phyloP scores from a whole-genome alignment of 2,797 vertebrate genomes.

The Megalops cyprinoides region DNA sequence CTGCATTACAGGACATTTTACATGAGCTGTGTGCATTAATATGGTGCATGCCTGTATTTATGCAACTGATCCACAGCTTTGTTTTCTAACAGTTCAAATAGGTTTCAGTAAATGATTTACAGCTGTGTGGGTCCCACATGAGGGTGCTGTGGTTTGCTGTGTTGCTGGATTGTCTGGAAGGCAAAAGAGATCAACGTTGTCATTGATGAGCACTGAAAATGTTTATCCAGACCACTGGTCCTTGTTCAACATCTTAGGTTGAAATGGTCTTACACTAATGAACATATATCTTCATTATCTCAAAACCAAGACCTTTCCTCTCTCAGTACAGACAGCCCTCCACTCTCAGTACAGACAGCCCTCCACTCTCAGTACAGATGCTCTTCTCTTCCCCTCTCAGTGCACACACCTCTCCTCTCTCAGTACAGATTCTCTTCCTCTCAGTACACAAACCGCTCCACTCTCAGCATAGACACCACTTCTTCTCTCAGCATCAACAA shows the following conservation, averaged over 20 bases:
- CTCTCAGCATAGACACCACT: constrained; percentile 11
- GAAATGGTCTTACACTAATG: background rate
- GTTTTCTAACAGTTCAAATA: no score
- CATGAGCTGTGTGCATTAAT: no score
- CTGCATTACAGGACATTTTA: background rate
- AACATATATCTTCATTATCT: background rate
- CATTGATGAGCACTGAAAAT: background rate
- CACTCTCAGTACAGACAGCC: background rate
- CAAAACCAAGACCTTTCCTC: constrained; percentile 1
- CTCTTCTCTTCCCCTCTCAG: background rate
- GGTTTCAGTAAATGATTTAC: no score
- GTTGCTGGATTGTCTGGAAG: background rate
- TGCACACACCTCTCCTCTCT: background rate
- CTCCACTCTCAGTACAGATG: background rate
- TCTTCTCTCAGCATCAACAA: background rate
- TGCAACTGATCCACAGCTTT: background rate
- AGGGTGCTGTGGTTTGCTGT: background rate
- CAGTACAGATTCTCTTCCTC: background rate
- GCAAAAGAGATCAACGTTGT: background rate
- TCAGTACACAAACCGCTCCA: no score
- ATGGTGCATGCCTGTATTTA: background rate
- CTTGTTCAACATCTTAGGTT: constrained; percentile 6
- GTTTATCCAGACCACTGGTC: background rate
- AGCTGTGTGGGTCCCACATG: no score
- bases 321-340: background rate